Percentiles rank a stretch among this genome's conserved stretches.
Conservation (phyloP, 2,888 invertebrate species). For the Ormyrus labotus region DNA sequence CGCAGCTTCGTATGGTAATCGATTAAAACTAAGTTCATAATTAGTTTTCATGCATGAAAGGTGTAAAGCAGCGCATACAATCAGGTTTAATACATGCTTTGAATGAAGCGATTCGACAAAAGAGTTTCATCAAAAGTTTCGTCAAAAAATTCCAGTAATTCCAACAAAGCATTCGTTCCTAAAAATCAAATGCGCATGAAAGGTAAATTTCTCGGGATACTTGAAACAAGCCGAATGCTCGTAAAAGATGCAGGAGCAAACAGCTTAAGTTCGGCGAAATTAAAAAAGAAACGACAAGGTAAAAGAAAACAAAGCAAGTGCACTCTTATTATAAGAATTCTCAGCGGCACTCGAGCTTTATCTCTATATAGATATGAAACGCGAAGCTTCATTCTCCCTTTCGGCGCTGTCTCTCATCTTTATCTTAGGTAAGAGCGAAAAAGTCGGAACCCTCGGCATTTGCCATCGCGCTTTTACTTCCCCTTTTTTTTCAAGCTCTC, state of each 20-base stretch:
- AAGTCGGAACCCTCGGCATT: conserved; percentile 6
- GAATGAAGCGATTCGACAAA: no score
- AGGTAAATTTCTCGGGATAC: no score
- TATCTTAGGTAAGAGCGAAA: background rate
- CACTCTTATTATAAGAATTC: conserved; percentile 45
- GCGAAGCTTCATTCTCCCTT: conserved; percentile 14
- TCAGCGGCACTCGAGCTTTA: conserved; percentile 12
- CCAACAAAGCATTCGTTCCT: no score
- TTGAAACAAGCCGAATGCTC: background rate
- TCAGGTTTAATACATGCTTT: no score
- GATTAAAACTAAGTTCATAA: no score
- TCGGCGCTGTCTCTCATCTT: background rate
- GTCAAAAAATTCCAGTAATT: no score
- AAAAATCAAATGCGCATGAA: background rate
- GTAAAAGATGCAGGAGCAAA: conserved; percentile 21
- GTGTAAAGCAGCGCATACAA: no score
- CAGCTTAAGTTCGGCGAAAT: conserved; percentile 33
- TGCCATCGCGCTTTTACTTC: conserved; percentile 8
- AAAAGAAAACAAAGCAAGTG: conserved; percentile 13
- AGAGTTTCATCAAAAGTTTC: no score
- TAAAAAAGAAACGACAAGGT: conserved; percentile 28
- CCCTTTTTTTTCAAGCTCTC: conserved; percentile 10
- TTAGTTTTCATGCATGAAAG: no score
- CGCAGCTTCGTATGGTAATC: no score
- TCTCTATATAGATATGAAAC: background rate